Conservation (phyloP, 2,888 invertebrate genomes). For the Drosophila pseudotalamancana region DNA sequence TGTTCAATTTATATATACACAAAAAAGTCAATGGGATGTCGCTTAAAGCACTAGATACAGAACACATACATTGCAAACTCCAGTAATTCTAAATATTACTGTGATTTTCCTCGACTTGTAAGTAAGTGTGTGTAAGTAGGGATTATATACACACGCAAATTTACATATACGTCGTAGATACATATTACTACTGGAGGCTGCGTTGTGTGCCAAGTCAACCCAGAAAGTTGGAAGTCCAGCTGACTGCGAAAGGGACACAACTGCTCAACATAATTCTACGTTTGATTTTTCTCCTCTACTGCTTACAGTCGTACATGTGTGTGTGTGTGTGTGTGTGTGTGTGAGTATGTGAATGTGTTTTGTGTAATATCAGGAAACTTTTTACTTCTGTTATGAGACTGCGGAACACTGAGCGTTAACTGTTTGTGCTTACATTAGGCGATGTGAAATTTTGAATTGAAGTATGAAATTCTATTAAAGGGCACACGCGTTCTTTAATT, state of each 20-base stretch:
- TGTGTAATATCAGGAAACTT: conserved; percentile 24
- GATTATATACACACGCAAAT: conserved; percentile 62
- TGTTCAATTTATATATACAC: conserved; percentile 24
- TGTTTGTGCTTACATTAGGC: not conserved
- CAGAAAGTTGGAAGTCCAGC: conserved; percentile 54
- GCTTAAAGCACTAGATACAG: no score
- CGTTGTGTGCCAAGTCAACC: conserved; percentile 13
- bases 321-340: conserved; percentile 13
- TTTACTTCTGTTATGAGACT: not conserved
- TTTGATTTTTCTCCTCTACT: conserved; percentile 20
- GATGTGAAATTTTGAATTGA: not conserved
- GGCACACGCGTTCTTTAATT: no score
- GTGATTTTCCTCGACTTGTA: no score
- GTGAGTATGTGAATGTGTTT: not conserved
- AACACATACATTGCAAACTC: no score
- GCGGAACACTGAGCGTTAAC: not conserved
- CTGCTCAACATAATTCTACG: conserved; percentile 49
- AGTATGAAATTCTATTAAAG: no score
- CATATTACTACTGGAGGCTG: conserved; percentile 9
- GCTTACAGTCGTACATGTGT: not conserved
- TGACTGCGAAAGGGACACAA: conserved; percentile 56
- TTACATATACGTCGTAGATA: conserved; percentile 18
- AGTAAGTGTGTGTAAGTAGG: conserved; percentile 32
- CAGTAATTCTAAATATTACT: conserved; percentile 35
- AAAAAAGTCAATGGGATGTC: conserved; percentile 11